phyloP scores from a whole-genome alignment of 1,140 invertebrate genomes.

The Metaphire vulgaris region DNA sequence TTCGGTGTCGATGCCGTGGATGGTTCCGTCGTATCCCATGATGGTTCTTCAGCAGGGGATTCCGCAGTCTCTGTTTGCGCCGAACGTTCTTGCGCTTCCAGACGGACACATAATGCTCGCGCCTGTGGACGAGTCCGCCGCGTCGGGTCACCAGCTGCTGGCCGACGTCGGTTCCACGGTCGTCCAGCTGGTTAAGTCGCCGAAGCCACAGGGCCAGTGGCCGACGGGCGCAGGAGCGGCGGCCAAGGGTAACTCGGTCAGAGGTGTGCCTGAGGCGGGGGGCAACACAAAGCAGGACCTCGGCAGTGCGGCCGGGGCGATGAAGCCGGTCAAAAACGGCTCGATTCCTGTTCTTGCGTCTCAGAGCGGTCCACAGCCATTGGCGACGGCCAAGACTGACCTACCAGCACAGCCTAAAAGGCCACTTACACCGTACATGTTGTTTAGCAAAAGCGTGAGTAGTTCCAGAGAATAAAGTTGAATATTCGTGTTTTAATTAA shows the following conservation, averaged over 20 bases:
- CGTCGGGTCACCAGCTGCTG: background rate
- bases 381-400: background rate
- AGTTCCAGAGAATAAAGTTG: too few species aligned
- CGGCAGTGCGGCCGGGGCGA: background rate
- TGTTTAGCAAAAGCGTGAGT: constrained; percentile 14
- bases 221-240: too few species aligned
- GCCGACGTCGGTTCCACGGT: background rate
- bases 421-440: constrained; percentile 22
- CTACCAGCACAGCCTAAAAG: constrained; percentile 11
- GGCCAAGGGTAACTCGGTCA: background rate
- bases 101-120: background rate
- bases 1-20: background rate
- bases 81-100: background rate
- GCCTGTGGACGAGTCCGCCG: background rate
- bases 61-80: background rate
- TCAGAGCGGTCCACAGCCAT: background rate
- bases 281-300: background rate
- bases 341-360: background rate
- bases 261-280: too few species aligned
- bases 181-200: background rate
- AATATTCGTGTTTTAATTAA: too few species aligned
- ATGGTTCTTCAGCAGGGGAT: background rate
- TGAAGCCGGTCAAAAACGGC: background rate
- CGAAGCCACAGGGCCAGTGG: background rate
- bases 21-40: background rate